These are phyloP conservation scores for Cylindroiulus punctatus DNA, from an alignment of 2,888 invertebrate species.

Conservation along the genomic window DNA sequence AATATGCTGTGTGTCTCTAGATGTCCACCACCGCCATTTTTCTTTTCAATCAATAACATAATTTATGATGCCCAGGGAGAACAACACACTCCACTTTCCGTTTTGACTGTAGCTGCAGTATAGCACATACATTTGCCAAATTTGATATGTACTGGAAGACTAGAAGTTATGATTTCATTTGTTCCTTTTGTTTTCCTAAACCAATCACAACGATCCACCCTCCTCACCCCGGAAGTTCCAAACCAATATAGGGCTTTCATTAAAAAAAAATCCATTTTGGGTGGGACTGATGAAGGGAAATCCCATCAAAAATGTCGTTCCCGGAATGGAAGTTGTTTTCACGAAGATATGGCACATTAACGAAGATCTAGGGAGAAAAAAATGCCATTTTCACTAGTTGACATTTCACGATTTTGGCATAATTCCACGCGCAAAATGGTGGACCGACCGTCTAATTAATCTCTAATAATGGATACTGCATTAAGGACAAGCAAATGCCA, in stretches of 20 bases:
- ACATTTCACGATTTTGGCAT: conserved; percentile 37
- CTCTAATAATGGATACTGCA: not conserved
- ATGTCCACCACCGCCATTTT: too few species aligned
- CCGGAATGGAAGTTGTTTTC: conserved; percentile 28
- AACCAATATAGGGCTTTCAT: not conserved
- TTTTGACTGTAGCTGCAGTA: too few species aligned
- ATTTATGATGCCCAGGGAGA: too few species aligned
- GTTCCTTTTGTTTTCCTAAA: not conserved
- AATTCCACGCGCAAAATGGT: conserved; percentile 1
- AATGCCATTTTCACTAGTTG: not conserved
- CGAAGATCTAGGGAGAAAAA: not conserved
- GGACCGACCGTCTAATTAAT: not conserved
- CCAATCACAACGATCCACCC: not conserved
- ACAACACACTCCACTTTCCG: too few species aligned
- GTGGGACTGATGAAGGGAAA: conserved; percentile 25
- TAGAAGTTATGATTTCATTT: not conserved
- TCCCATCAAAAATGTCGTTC: conserved; percentile 21
- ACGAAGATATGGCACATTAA: conserved; percentile 12
- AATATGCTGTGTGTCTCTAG: too few species aligned
- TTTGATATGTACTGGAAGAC: not conserved
- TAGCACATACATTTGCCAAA: not conserved
- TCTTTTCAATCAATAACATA: too few species aligned
- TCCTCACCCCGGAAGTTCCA: conserved; percentile 6
- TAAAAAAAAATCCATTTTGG: conserved; percentile 14
- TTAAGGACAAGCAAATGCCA: conserved; percentile 29